phyloP scores from a whole-genome alignment of 2,888 invertebrate species.

The Stomorhina lunata region DNA sequence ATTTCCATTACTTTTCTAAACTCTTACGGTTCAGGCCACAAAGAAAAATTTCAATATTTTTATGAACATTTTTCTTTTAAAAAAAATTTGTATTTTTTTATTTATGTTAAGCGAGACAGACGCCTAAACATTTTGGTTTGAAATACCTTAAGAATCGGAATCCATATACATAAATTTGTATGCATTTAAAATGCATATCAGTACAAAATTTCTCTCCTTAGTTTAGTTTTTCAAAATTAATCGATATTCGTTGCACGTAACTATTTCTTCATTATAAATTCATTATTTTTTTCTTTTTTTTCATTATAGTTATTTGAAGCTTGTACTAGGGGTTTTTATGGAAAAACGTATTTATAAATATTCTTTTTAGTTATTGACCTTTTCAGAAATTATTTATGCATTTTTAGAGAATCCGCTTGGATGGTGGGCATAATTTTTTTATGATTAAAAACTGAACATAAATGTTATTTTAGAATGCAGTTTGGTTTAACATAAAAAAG shows the following conservation, averaged over 20 bases:
- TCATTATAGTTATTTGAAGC: too few relatives aligned
- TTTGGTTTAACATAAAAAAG: too few relatives aligned
- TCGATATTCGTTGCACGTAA: slow-evolving; percentile 32
- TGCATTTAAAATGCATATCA: slow-evolving; percentile 32
- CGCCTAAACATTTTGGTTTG: neutral
- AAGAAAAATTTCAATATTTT: too few relatives aligned
- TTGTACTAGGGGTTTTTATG: too few relatives aligned
- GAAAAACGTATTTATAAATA: neutral
- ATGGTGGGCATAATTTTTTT: neutral
- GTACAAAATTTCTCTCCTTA: slow-evolving; percentile 25
- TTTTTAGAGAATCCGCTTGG: slow-evolving; percentile 34
- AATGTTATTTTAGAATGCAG: too few relatives aligned
- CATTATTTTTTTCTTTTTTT: slow-evolving; percentile 23
- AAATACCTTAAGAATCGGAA: neutral
- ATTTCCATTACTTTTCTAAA: too few relatives aligned
- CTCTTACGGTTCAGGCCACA: too few relatives aligned
- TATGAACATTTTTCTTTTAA: neutral
- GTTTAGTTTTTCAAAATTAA: slow-evolving; percentile 1
- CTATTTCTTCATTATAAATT: slow-evolving; percentile 35
- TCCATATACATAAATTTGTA: too few relatives aligned
- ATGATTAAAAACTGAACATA: neutral
- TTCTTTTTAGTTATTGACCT: slow-evolving; percentile 41
- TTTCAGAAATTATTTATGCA: slow-evolving; percentile 37
- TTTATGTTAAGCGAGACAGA: neutral
- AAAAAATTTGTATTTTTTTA: neutral